Evolutionary conservation across 2,888 invertebrate species (phyloP).

Genomic region (Rhagonycha fulva): DNA sequence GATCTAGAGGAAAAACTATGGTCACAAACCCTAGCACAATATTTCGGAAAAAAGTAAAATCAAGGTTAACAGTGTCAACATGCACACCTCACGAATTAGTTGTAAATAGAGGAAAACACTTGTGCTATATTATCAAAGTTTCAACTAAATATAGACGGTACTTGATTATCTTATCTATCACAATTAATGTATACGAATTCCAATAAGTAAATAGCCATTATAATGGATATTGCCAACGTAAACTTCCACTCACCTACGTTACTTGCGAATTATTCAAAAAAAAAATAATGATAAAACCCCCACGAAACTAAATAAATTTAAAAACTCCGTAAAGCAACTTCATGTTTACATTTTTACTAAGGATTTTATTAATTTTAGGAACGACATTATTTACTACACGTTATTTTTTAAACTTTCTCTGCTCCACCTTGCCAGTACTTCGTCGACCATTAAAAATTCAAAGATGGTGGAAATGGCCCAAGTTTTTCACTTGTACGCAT

Average conservation of each 20-base stretch:
- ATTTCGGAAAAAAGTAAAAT: not conserved
- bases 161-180: slow-evolving; percentile 18
- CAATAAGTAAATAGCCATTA: slow-evolving; percentile 20
- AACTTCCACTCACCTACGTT: slow-evolving; percentile 26
- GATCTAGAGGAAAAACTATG: not conserved
- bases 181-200: slow-evolving; percentile 8
- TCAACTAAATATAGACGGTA: not conserved
- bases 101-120: not conserved
- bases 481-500: slow-evolving; percentile 4
- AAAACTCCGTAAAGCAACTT: slow-evolving; percentile 5
- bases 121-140: not conserved
- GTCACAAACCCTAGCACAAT: not conserved
- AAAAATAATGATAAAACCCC: slow-evolving; percentile 16
- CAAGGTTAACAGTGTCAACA: not conserved
- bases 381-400: slow-evolving; percentile 15
- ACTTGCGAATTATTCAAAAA: not conserved
- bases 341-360: slow-evolving; percentile 8
- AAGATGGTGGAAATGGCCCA: slow-evolving; percentile 22
- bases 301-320: slow-evolving; percentile 14
- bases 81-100: not conserved
- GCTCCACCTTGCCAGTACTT: slow-evolving; percentile 28
- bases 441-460: slow-evolving; percentile 25
- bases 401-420: slow-evolving; percentile 26
- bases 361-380: not conserved
- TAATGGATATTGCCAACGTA: slow-evolving; percentile 23